Evolutionary conservation across 2,888 invertebrate genomes (phyloP), one percentile per base, ranked within the genome.

Genomic region (Antheraea yamamai): DNA sequence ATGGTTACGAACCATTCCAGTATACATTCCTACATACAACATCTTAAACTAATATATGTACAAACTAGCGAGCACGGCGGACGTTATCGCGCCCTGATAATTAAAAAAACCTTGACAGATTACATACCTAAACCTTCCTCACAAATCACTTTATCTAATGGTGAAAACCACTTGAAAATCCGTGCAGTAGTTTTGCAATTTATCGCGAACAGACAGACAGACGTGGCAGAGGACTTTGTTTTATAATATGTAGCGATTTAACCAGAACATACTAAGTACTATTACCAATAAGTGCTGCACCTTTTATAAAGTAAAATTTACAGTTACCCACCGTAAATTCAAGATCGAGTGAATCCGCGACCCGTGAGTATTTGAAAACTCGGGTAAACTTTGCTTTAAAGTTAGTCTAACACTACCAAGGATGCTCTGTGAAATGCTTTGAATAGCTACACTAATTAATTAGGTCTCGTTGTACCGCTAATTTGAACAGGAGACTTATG

Each of bases 391-490:
- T 70, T 23, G 70, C n/a, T 58, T 55, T n/a, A 58, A 74, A 74
- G 58, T 71, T 61, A 71, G 71, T 39, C 16, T 23, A 23, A 26
- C 71, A 47, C 23, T 71, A 26, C 47, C 71, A 58, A 20, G 71
- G 47, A 71, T 74, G 74, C 71, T 71, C n/a, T 61, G 68, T 30
- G 74, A 39, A 74, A 58, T 39, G 71, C 35, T 58, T 39, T 74
- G 74, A 74, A 74, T 74, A 71, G 74, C 70, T 70, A 39, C 39
- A 35, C 70, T 74, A 68, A 58, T 74, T 74, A 74, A 74, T 74
- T 74, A 74, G 14, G 58, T 74, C 74, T 58, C 58, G 55, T 58
- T 71, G 70, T 74, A 68, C 74, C 12, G n/a, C 39, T 74, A n/a
- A 74, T 74, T 74, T 71, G 26, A 70, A 74, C 55, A 35, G 58